These are phyloP conservation scores for Myopa tessellatipennis DNA, from an alignment of 2,888 invertebrate species.

Conservation along the genomic window DNA sequence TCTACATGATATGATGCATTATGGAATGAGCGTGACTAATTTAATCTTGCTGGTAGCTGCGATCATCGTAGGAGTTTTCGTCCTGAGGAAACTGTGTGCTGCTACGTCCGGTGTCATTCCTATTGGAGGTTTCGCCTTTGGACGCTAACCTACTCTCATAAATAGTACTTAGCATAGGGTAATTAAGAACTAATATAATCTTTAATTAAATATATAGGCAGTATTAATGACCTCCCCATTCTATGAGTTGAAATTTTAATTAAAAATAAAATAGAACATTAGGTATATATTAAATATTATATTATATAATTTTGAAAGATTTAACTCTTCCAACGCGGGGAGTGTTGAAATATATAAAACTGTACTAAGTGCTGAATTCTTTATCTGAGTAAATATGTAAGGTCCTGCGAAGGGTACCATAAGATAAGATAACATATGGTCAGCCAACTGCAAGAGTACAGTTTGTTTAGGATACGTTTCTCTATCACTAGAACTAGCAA, in stretches of 20 bases:
- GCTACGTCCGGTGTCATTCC: conserved; percentile 7
- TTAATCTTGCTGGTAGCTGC: conserved; percentile 11
- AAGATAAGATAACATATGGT: no score
- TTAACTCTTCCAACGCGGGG: background rate
- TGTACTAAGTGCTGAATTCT: no score
- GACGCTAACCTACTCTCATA: background rate
- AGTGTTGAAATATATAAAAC: no score
- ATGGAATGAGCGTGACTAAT: conserved; percentile 11
- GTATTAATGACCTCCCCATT: background rate
- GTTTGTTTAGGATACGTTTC: no score
- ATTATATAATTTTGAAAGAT: background rate
- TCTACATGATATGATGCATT: background rate
- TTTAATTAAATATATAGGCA: background rate
- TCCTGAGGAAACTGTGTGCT: background rate
- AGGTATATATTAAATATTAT: background rate
- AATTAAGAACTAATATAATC: background rate
- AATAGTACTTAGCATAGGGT: background rate
- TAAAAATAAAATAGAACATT: background rate
- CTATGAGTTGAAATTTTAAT: background rate
- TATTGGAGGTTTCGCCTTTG: conserved; percentile 14
- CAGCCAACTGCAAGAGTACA: no score
- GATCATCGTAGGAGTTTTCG: background rate
- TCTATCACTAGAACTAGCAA: no score
- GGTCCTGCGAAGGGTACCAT: no score
- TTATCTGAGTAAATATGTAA: no score